phyloP scores from a whole-genome alignment of 2,113 vertebrate genomes.

The Irena cyanogastra region DNA sequence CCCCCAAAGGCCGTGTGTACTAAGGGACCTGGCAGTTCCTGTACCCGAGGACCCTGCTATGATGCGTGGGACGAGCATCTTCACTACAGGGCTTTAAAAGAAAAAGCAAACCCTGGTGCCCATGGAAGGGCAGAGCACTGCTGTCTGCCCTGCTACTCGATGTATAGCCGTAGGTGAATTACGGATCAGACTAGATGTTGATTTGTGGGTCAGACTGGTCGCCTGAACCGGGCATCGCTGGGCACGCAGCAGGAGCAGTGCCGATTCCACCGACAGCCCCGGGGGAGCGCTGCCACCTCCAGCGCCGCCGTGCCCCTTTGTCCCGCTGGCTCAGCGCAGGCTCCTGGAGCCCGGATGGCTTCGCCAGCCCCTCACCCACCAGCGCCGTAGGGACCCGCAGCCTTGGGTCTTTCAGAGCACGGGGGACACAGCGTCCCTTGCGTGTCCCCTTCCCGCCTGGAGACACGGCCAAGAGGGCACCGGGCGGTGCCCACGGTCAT shows the following conservation, averaged over 20 bases:
- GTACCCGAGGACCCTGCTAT: background rate
- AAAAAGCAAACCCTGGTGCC: background rate
- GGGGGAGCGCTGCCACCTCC: background rate
- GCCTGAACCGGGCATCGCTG: rapidly evolving
- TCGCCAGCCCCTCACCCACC: background rate
- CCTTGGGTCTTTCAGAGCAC: background rate
- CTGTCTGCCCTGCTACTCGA: background rate
- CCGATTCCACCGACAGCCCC: background rate
- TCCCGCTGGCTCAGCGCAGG: background rate
- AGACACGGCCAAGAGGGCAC: background rate
- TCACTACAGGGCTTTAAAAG: background rate
- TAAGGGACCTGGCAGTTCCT: background rate
- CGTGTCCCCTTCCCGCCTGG: background rate
- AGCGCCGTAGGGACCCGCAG: background rate
- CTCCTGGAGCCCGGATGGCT: background rate
- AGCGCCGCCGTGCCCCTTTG: background rate
- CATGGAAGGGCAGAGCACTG: background rate
- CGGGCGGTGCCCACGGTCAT: too few species aligned
- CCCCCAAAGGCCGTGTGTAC: background rate
- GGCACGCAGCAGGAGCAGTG: background rate
- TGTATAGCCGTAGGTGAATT: background rate
- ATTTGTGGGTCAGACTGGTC: background rate
- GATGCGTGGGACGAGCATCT: background rate
- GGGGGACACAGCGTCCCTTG: background rate
- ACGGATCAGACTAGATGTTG: background rate